Evolutionary conservation across 1,140 invertebrate genomes (phyloP).

Genomic region (Anthonomus grandis): DNA sequence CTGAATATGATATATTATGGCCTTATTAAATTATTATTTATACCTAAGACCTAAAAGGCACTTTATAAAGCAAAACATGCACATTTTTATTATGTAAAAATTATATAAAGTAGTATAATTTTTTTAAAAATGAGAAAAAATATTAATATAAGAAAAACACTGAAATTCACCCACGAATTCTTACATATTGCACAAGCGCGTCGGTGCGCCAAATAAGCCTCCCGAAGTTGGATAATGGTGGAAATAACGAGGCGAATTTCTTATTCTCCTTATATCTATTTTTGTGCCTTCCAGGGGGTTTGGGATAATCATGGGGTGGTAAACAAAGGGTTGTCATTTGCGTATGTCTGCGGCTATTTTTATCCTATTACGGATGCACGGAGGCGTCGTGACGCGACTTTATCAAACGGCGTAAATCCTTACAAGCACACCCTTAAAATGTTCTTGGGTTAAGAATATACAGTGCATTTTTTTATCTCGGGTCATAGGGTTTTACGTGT

Average conservation of each 20-base stretch:
- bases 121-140: constrained; percentile 10
- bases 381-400: too few species aligned
- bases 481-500: too few species aligned
- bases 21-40: background rate
- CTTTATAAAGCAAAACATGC: background rate
- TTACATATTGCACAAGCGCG: constrained; percentile 11
- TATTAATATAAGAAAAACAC: background rate
- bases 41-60: background rate
- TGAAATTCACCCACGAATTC: too few species aligned
- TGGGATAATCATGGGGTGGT: too few species aligned
- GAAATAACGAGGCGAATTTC: background rate
- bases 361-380: too few species aligned
- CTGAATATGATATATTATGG: background rate
- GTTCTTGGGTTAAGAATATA: too few species aligned
- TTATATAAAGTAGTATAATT: background rate
- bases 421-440: too few species aligned
- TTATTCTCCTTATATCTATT: constrained; percentile 5
- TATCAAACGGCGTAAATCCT: too few species aligned
- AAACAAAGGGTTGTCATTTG: background rate
- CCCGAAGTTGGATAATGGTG: too few species aligned
- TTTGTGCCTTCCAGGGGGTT: constrained; percentile 4
- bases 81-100: background rate
- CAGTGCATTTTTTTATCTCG: too few species aligned
- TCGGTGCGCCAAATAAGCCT: constrained; percentile 6
- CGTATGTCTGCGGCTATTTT: constrained; percentile 2